Conservation (phyloP, 2,888 invertebrate species). For the Amphipoea lucens region DNA sequence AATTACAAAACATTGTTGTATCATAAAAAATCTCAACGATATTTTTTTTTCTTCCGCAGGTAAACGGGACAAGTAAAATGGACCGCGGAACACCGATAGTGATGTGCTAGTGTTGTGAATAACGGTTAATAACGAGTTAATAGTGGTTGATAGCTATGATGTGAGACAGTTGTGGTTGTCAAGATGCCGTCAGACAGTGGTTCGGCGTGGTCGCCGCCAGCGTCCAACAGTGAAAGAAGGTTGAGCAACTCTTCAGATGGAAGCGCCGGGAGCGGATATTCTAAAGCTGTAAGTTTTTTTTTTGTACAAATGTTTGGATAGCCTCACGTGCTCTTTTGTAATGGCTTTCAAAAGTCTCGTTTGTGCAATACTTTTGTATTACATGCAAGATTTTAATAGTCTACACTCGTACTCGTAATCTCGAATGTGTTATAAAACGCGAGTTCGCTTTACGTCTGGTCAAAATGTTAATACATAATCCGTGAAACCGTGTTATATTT, state of each 20-base stretch:
- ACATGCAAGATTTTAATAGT: conserved; percentile 50
- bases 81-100: conserved; percentile 78
- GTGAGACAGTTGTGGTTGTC: conserved; percentile 83
- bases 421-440: conserved; percentile 53
- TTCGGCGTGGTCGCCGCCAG: conserved; percentile 88
- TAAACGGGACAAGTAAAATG: conserved; percentile 81
- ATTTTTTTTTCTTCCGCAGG: conserved; percentile 77
- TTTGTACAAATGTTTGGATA: conserved; percentile 29
- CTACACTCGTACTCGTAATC: conserved; percentile 41
- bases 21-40: conserved; percentile 53
- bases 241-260: conserved; percentile 89
- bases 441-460: conserved; percentile 29
- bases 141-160: conserved; percentile 78
- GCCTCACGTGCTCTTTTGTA: conserved; percentile 51
- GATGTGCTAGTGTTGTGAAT: conserved; percentile 84
- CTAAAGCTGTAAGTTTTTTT: conserved; percentile 85
- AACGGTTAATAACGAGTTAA: conserved; percentile 71
- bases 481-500: conserved; percentile 20
- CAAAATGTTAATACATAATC: conserved; percentile 31
- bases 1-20: conserved; percentile 53
- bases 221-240: conserved; percentile 86
- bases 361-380: conserved; percentile 52
- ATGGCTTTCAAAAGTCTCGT: conserved; percentile 52
- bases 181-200: conserved; percentile 89
- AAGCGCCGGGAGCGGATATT: conserved; percentile 88